These are phyloP conservation scores for Hippocampus mohnikei DNA, from an alignment of 2,113 vertebrate genomes.

Conservation along the genomic window DNA sequence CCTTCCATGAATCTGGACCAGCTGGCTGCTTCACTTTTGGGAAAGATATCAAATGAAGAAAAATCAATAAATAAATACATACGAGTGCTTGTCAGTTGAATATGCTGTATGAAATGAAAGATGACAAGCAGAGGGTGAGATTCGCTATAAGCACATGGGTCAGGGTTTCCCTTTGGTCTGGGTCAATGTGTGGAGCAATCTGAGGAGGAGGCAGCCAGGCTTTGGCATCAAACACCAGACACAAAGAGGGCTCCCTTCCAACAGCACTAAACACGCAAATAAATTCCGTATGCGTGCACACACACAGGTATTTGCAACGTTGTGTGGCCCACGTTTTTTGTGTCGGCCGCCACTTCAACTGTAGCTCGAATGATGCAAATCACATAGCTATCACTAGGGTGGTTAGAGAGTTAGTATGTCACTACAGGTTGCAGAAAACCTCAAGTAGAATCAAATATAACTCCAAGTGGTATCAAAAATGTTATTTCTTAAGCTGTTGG, in stretches of 20 bases:
- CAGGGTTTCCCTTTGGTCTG: conserved; percentile 57
- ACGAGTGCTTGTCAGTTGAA: conserved; percentile 53
- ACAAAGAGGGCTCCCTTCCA: conserved; percentile 42
- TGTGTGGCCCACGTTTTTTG: too few relatives aligned
- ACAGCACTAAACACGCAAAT: conserved; percentile 24
- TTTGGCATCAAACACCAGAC: conserved; percentile 40
- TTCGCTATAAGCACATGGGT: conserved; percentile 58
- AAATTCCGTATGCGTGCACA: background rate
- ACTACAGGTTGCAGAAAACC: too few relatives aligned
- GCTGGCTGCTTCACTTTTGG: conserved; percentile 42
- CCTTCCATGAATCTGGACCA: conserved; percentile 24
- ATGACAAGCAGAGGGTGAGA: conserved; percentile 45
- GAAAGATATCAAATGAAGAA: conserved; percentile 44
- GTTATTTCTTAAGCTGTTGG: too few relatives aligned
- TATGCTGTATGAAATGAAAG: conserved; percentile 52
- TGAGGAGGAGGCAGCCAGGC: conserved; percentile 43
- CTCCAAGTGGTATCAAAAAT: too few relatives aligned
- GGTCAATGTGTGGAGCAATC: conserved; percentile 58
- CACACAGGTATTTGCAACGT: too few relatives aligned
- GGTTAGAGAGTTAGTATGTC: too few relatives aligned
- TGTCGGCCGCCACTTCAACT: too few relatives aligned
- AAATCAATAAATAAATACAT: background rate
- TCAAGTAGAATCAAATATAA: too few relatives aligned
- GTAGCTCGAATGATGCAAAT: too few relatives aligned
- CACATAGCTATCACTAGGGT: too few relatives aligned